Evolutionary conservation across 2,888 invertebrate genomes (phyloP).

Genomic region (Petrolisthes cinctipes): DNA sequence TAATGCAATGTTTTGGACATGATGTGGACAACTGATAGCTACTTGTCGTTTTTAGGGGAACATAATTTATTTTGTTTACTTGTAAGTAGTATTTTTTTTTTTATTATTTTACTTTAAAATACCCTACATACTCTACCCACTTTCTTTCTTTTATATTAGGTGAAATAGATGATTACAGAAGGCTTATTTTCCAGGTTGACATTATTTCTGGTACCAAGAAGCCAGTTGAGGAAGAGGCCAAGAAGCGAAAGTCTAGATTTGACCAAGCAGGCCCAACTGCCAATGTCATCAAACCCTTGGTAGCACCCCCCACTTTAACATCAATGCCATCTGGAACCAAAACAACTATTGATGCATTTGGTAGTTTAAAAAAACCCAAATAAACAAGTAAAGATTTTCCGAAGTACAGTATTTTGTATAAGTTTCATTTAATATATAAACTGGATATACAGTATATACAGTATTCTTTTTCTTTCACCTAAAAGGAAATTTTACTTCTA

Average conservation of each 20-base stretch:
- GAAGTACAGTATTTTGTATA: background rate
- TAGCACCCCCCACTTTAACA: slow-evolving; percentile 59
- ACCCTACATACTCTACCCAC: no score
- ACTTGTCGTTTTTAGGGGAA: no score
- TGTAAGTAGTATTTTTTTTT: no score
- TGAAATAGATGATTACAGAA: no score
- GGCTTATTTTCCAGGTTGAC: slow-evolving; percentile 74
- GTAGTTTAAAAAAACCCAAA: slow-evolving; percentile 61
- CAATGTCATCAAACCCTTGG: slow-evolving; percentile 55
- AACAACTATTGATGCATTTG: slow-evolving; percentile 64
- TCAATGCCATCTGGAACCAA: slow-evolving; percentile 61
- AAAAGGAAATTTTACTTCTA: no score
- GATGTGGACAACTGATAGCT: no score
- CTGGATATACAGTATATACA: background rate
- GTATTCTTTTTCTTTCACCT: no score
- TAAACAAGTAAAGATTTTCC: background rate
- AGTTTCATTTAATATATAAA: background rate
- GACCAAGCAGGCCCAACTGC: slow-evolving; percentile 59
- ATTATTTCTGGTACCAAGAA: slow-evolving; percentile 79
- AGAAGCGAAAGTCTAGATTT: slow-evolving; percentile 65
- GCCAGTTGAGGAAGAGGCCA: slow-evolving; percentile 57
- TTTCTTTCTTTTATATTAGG: no score
- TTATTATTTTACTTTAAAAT: no score
- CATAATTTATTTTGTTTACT: no score
- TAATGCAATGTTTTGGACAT: no score